A percentile compares a stretch with the other conserved stretches of the same genome.
Conservation (phyloP, 2,113 vertebrate genomes). For the Poecile atricapillus region DNA sequence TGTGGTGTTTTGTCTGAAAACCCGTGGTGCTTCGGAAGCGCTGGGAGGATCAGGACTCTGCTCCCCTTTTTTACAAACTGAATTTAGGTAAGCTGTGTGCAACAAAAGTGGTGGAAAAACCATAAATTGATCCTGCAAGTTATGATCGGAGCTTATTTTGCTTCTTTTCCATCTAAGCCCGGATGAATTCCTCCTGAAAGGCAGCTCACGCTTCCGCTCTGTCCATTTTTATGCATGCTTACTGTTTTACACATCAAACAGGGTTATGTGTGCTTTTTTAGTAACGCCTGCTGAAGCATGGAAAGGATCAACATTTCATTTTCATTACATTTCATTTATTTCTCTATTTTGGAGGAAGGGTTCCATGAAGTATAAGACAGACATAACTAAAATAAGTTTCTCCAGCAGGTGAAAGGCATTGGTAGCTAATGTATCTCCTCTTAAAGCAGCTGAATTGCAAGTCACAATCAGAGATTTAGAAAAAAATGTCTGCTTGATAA, state of each 20-base stretch:
- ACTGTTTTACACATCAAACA: constrained; percentile 29
- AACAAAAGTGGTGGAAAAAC: background rate
- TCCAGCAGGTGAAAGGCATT: constrained; percentile 3
- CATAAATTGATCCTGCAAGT: background rate
- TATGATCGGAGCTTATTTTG: background rate
- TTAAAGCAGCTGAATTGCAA: constrained; percentile 16
- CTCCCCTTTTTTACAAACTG: background rate
- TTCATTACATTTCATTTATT: constrained; percentile 62
- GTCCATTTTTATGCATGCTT: constrained; percentile 31
- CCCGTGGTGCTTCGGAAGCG: background rate
- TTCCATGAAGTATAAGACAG: constrained; percentile 15
- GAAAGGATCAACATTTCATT: constrained; percentile 55
- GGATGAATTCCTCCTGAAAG: constrained; percentile 5
- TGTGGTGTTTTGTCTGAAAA: background rate
- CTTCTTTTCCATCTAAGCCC: background rate
- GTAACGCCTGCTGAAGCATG: constrained; percentile 16
- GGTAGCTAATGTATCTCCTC: constrained; percentile 29
- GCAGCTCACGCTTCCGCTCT: background rate
- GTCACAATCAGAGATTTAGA: background rate
- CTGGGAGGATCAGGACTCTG: background rate
- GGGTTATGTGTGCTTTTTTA: constrained; percentile 47
- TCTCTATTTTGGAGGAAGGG: constrained; percentile 35
- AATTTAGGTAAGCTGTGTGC: background rate
- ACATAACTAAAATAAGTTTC: constrained; percentile 37
- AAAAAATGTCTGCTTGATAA: background rate